Evolutionary conservation across 2,888 invertebrate genomes (phyloP), one percentile per base, ranked within the genome.

Genomic region (Hypomecis atomaria): DNA sequence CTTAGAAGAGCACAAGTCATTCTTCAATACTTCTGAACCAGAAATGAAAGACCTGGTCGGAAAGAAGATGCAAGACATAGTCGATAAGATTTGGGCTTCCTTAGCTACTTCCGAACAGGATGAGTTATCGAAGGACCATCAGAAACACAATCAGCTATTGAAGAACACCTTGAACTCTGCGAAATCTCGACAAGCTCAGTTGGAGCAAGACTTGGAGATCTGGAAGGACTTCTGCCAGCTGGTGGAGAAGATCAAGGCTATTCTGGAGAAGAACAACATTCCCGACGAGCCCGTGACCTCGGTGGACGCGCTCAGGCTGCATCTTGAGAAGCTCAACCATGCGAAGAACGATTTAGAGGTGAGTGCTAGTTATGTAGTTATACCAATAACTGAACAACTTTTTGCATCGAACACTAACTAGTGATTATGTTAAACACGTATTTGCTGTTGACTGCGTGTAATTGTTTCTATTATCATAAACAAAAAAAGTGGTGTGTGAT

Each of bases 61-160:
- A 1, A 96, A 96, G 71, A 95, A 95, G 65, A 96, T 97, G 81
- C 96, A 97, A 78, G 96, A 96, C 66, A 95, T 96, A 1, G 97
- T 97, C 0, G 97, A 98, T 76, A 96, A 96, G 78, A 97, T 98
- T 62, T 97, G 97, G 96, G 96, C 97, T 0, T 97, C 98, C 0
- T 87, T 98, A 38, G 95, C 95, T 36, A 94, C 95, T 6, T 94
- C 95, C 23, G 97, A 98, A 77, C 97, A 98, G 75, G 97, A 97
- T 71, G 96, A 97, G 75, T 86, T 98, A 10, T 96, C 97, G 9
- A 94, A 95, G 37, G 97, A 97, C 74, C 95, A 97, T 72, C 96
- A 97, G 69, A 95, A 96, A 71, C 95, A 97, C 79, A 97, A 96
- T 47, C 97, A 97, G 75, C 87, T 96, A 43, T 84, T 98, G 72